Base-by-base conservation (phyloP, 2,797 vertebrate species). In the Chromis chromis region DNA sequence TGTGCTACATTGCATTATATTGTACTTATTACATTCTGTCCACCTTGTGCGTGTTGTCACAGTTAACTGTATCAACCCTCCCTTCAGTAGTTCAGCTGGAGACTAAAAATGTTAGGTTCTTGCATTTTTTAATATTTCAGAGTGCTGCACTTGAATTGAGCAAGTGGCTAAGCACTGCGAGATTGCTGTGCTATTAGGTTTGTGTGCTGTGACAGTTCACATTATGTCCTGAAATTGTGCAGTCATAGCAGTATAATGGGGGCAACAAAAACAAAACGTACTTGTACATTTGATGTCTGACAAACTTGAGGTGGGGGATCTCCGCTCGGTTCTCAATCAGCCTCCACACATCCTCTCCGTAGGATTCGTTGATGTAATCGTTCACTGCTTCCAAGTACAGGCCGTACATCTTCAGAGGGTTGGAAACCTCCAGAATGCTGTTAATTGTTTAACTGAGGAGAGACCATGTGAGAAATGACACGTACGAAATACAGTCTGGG, bases 271-370 rank as follows among this genome's bases (percentile, higher is more conserved):
- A 4, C n/a, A 27, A 27, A 5, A 21, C 93, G 28, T 90, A 95
- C 94, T 94, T 95, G 88, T 95, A 94, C 94, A 95, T 95, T 86
- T 95, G 94, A 57, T 95, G 94, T 3, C 92, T 87, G 70, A 94
- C 92, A 57, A 95, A 95, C 86, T 94, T 95, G 57, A 94, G 93
- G 70, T 95, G 93, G 0, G 94, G 94, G 21, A 94, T 95, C 78
- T 95, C 94, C 0, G 94, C 94, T 16, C 94, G 88, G 77, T 94
- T 94, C 82, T 95, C 93, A 36, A 94, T 95, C 76, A 95, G 88
- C 17, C 94, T 80, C 94, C 94, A 95, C 63, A 95, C 94, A 16
- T 95, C 94, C 77, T 94, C 93, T 1, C 94, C 94, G 3, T 94
- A 95, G 33, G 94, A 94, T 67, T 95, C 94, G 9, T 94, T 95